Conservation (phyloP, 2,797 vertebrate genomes). For the Gymnoscopelus braueri region DNA sequence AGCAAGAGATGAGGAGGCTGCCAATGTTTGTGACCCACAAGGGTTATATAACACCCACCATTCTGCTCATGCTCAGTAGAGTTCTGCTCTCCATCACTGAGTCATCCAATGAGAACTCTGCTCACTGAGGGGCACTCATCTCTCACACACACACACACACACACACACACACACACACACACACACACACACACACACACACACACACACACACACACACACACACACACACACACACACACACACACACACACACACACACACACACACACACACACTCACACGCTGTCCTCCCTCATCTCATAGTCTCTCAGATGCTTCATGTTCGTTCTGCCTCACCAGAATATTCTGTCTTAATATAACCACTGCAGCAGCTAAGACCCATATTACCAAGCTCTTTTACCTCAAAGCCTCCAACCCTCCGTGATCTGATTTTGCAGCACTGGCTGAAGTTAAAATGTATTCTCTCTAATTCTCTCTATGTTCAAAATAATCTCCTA, state of each 20-base stretch:
- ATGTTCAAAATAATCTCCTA: too few relatives aligned
- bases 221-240: constrained; percentile 32
- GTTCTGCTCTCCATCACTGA: constrained; percentile 48
- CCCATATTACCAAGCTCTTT: not conserved
- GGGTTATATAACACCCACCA: constrained; percentile 68
- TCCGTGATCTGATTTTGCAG: not conserved
- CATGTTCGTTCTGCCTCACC: constrained; percentile 2
- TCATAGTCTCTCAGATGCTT: not conserved
- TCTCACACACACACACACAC: not conserved
- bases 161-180: constrained; percentile 5
- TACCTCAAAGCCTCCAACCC: not conserved
- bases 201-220: constrained; percentile 31
- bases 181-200: constrained; percentile 22
- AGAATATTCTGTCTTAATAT: constrained; percentile 16
- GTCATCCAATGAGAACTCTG: constrained; percentile 49
- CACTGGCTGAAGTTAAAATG: too few relatives aligned
- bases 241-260: constrained; percentile 33
- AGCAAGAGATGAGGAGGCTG: constrained; percentile 28
- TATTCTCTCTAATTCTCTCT: too few relatives aligned
- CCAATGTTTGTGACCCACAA: constrained; percentile 65
- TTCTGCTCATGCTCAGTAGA: constrained; percentile 71
- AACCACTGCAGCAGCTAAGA: constrained; percentile 9
- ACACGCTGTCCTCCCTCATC: constrained; percentile 25
- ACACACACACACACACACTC: constrained; percentile 29
- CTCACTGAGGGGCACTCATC: constrained; percentile 25